Evolutionary conservation across 2,797 vertebrate species (phyloP), one percentile per base, ranked within the genome.

Genomic region (Chaetodon trifasciatus): DNA sequence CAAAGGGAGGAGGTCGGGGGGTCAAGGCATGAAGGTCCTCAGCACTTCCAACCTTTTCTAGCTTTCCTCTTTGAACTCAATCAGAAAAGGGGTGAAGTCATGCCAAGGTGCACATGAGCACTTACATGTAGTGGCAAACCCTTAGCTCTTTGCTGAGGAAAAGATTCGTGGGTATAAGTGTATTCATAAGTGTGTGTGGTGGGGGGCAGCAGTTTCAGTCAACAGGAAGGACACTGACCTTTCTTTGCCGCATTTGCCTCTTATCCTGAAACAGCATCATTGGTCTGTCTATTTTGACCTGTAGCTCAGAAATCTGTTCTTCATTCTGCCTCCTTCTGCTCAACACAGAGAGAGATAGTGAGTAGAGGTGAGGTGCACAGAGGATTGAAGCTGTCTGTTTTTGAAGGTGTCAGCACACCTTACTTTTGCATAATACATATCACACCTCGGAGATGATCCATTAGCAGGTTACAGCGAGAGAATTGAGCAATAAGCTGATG

Each of bases 381-480:
- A 89, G 91, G 87, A 92, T 86, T 85, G 90, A 86, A 89, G 84
- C 77, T 37, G 82, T 89, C 89, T 90, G 90, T 92, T 90, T 93
- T 91, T 91, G 92, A 93, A 94, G 89, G 94, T 95, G 94, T 95
- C 93, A 93, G 91, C 88, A 90, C 92, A 93, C 86, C 76, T 87
- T 67, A 86, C 86, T 91, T 96, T 94, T 96, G 94, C 94, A 95
- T 95, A 93, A 95, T 93, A 91, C 93, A 95, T 90, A 92, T 95
- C 92, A 94, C 95, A 95, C 94, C 92, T 95, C 74, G 74, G 83
- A 94, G 93, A 95, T 89, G 92, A 94, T 94, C 95, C 94, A 95
- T 96, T 96, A 96, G 94, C 94, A 93, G 89, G 90, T 93, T 91
- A 87, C 73, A 79, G 85, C 82, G 73, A 84, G 81, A 84, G 75